Percentiles rank a stretch among this genome's conserved stretches.
These are phyloP conservation scores for Apaloderma vittatum DNA, from an alignment of 2,113 vertebrate species.

Conservation along the genomic window DNA sequence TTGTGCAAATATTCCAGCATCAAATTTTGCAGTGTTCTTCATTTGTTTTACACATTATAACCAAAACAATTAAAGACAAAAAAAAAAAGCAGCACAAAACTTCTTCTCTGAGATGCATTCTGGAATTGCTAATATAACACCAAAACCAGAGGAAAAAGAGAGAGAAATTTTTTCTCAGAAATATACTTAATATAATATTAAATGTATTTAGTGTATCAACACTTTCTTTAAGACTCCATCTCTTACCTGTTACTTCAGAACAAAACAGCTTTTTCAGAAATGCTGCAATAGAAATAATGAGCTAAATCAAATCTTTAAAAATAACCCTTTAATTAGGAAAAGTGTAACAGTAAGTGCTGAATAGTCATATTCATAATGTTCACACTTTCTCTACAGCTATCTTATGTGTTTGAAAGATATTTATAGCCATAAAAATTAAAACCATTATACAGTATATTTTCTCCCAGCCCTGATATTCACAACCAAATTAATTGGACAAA, in stretches of 20 bases:
- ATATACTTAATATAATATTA: background rate
- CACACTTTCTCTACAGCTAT: background rate
- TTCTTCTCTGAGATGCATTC: background rate
- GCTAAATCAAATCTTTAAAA: background rate
- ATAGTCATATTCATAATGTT: background rate
- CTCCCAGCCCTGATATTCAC: background rate
- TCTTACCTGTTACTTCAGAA: background rate
- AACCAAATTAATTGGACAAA: background rate
- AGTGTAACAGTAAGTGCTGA: background rate
- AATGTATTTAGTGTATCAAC: background rate
- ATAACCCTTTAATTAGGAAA: background rate
- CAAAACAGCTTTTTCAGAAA: background rate
- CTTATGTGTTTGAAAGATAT: background rate
- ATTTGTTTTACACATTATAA: conserved; percentile 7
- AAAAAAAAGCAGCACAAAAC: background rate
- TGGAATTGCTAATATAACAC: background rate
- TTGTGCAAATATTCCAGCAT: background rate
- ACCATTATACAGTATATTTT: background rate
- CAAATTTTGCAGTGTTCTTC: background rate
- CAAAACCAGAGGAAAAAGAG: background rate
- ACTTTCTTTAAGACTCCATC: background rate
- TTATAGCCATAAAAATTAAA: background rate
- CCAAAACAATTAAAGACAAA: background rate
- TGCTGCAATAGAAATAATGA: background rate
- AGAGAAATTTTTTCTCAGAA: background rate